Evolutionary conservation across 2,113 vertebrate genomes (phyloP).

Genomic region (Pithys albifrons): DNA sequence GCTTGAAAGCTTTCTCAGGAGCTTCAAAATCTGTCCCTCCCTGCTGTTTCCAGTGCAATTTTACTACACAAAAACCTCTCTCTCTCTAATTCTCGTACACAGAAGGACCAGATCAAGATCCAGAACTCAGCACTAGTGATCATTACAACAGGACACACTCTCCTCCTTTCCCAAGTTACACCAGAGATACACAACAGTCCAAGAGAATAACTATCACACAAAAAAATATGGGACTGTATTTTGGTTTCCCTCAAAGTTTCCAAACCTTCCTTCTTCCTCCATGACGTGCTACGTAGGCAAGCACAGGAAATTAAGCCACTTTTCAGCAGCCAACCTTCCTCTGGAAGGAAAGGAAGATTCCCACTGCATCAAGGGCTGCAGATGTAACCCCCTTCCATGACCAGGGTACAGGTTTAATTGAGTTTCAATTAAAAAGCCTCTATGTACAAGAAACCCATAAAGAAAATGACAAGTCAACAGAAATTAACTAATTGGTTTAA

Average conservation of each 20-base stretch:
- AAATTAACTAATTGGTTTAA: background rate
- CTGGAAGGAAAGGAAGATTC: background rate
- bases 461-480: background rate
- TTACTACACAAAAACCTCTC: background rate
- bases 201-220: background rate
- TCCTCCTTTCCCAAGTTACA: background rate
- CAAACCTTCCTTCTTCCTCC: background rate
- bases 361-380: background rate
- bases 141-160: background rate
- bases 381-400: background rate
- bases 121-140: background rate
- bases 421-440: background rate
- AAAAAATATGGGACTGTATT: background rate
- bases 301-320: background rate
- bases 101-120: background rate
- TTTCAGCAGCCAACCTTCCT: background rate
- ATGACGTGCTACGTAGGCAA: background rate
- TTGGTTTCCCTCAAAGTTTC: background rate
- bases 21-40: background rate
- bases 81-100: background rate
- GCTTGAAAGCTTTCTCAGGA: background rate
- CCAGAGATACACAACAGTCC: background rate
- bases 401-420: background rate
- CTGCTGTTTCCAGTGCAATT: background rate
- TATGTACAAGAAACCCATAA: background rate